Percentiles rank a stretch among this genome's conserved stretches.
phyloP scores from a whole-genome alignment of 2,888 invertebrate species.

The Toxonevra muliebris region DNA sequence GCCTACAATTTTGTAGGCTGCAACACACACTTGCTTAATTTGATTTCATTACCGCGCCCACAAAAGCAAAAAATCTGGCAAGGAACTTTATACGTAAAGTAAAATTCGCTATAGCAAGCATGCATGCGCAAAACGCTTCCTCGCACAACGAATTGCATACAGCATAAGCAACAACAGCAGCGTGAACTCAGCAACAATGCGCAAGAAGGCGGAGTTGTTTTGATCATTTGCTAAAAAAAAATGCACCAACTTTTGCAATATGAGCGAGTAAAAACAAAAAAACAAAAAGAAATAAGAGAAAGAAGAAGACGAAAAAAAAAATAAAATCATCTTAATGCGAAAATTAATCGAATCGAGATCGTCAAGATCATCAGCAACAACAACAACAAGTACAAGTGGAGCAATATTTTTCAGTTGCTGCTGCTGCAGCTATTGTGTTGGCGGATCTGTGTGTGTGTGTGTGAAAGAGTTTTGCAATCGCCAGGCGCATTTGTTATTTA shows the following conservation, averaged over 20 bases:
- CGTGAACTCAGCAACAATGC: slow-evolving; percentile 6
- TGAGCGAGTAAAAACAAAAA: slow-evolving; percentile 9
- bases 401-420: not conserved
- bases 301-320: slow-evolving; percentile 24
- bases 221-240: slow-evolving; percentile 31
- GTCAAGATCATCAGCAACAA: slow-evolving; percentile 36
- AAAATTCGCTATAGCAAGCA: slow-evolving; percentile 20
- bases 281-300: slow-evolving; percentile 7
- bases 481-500: slow-evolving; percentile 37
- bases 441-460: not conserved
- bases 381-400: not conserved
- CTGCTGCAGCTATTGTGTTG: not conserved
- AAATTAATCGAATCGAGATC: slow-evolving; percentile 63
- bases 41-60: slow-evolving; percentile 66
- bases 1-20: slow-evolving; percentile 41
- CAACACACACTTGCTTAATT: slow-evolving; percentile 61
- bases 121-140: slow-evolving; percentile 13
- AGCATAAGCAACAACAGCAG: slow-evolving; percentile 14
- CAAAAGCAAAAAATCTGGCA: slow-evolving; percentile 41
- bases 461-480: slow-evolving; percentile 14
- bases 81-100: slow-evolving; percentile 15
- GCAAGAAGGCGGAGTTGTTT: slow-evolving; percentile 53
- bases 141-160: slow-evolving; percentile 26
- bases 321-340: slow-evolving; percentile 53
- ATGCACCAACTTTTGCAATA: slow-evolving; percentile 18